A percentile compares a stretch with the other conserved stretches of the same genome.
phyloP scores from a whole-genome alignment of 2,888 invertebrate species.

The Macaria liturata region DNA sequence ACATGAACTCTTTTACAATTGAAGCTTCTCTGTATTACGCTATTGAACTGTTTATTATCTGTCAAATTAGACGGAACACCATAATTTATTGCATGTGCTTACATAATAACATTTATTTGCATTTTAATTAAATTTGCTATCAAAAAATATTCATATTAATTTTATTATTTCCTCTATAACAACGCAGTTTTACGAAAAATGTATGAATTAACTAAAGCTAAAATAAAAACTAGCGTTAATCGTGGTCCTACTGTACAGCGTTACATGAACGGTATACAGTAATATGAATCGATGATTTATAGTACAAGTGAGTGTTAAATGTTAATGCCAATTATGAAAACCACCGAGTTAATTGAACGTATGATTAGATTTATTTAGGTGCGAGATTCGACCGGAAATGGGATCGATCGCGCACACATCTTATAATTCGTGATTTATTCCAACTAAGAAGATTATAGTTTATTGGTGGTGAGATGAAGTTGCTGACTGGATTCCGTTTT shows the following conservation, averaged over 20 bases:
- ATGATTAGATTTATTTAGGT: conserved; percentile 29
- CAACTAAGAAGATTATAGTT: not conserved
- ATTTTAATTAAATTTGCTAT: no score
- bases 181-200: no score
- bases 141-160: no score
- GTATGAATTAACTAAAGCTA: no score
- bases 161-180: no score
- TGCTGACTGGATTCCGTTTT: not conserved
- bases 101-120: no score
- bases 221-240: not conserved
- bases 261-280: conserved; percentile 30
- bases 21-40: not conserved
- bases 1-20: not conserved
- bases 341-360: conserved; percentile 30
- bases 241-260: conserved; percentile 13
- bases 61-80: no score
- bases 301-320: conserved; percentile 33
- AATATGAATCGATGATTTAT: conserved; percentile 35
- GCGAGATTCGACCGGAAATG: conserved; percentile 25
- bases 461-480: not conserved
- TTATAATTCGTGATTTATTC: conserved; percentile 13
- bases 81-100: no score
- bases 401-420: conserved; percentile 15
- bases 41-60: no score
- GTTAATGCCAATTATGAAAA: conserved; percentile 35